Percentiles rank a stretch among this genome's conserved stretches.
Evolutionary conservation across 2,797 vertebrate species (phyloP).

Genomic region (Acanthopagrus latus): DNA sequence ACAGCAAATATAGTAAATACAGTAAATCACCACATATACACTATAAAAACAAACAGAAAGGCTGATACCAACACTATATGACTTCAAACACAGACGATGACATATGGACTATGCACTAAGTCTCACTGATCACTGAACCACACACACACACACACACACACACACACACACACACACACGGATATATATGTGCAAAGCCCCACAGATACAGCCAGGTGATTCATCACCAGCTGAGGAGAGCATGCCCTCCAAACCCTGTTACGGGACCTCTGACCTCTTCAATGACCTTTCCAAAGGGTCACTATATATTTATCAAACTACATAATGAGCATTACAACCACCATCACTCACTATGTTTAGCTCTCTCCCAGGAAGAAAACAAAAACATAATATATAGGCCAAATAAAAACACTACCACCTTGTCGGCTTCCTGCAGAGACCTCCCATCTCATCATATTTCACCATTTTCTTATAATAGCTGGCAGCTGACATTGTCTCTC

Average conservation of each 20-base stretch:
- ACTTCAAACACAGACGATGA: slow-evolving; percentile 51
- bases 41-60: slow-evolving; percentile 28
- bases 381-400: slow-evolving; percentile 43
- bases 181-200: slow-evolving; percentile 15
- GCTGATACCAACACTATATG: slow-evolving; percentile 9
- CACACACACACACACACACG: slow-evolving; percentile 7
- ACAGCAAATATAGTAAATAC: slow-evolving; percentile 3
- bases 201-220: slow-evolving; percentile 57
- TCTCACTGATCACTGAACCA: slow-evolving; percentile 51
- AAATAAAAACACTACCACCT: slow-evolving; percentile 57
- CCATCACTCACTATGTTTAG: slow-evolving; percentile 60
- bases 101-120: slow-evolving; percentile 47
- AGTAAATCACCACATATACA: slow-evolving; percentile 21
- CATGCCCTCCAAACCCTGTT: slow-evolving; percentile 52
- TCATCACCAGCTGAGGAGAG: slow-evolving; percentile 64
- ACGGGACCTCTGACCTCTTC: slow-evolving; percentile 63
- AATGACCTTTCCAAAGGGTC: slow-evolving; percentile 59
- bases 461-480: slow-evolving; percentile 54
- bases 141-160: not conserved
- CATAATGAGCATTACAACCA: slow-evolving; percentile 73
- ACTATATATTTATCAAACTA: slow-evolving; percentile 76
- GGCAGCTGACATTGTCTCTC: slow-evolving; percentile 59
- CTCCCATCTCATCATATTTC: slow-evolving; percentile 53
- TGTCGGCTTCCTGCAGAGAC: slow-evolving; percentile 47
- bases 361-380: slow-evolving; percentile 32